Conservation (phyloP, 1,140 invertebrate species). For the Drosophila paulistorum region DNA sequence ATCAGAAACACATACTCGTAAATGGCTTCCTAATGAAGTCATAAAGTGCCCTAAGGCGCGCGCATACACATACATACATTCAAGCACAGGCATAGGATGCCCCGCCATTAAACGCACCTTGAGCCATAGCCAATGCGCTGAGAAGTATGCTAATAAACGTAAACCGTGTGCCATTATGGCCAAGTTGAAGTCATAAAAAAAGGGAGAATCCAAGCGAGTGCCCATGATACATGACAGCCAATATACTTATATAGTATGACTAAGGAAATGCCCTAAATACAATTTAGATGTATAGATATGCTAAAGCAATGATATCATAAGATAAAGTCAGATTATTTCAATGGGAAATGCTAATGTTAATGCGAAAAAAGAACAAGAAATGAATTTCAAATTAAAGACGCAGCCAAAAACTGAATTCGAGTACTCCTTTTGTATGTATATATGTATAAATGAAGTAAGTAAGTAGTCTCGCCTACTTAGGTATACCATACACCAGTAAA, state of each 20-base stretch:
- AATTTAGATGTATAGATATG: background rate
- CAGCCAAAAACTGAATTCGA: background rate
- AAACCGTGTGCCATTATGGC: constrained; percentile 65
- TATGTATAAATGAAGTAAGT: no score
- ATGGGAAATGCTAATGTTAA: background rate
- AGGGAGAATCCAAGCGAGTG: constrained; percentile 37
- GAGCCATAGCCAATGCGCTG: constrained; percentile 56
- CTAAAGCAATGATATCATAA: background rate
- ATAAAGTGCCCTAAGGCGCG: constrained; percentile 56
- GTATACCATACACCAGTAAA: no score
- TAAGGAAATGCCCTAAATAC: constrained; percentile 7
- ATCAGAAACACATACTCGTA: constrained; percentile 53
- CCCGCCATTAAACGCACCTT: constrained; percentile 72
- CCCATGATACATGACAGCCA: constrained; percentile 34
- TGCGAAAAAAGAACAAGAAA: background rate
- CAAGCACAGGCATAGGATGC: background rate
- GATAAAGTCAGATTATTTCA: background rate
- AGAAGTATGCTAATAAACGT: constrained; percentile 79
- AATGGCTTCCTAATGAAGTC: constrained; percentile 75
- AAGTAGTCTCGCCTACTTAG: no score
- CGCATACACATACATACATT: background rate
- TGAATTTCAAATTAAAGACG: background rate
- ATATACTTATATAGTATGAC: constrained; percentile 2
- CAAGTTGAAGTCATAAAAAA: constrained; percentile 69
- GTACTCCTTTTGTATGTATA: background rate